Base-by-base conservation (phyloP, 2,113 vertebrate genomes). In the Callaeas wilsoni region DNA sequence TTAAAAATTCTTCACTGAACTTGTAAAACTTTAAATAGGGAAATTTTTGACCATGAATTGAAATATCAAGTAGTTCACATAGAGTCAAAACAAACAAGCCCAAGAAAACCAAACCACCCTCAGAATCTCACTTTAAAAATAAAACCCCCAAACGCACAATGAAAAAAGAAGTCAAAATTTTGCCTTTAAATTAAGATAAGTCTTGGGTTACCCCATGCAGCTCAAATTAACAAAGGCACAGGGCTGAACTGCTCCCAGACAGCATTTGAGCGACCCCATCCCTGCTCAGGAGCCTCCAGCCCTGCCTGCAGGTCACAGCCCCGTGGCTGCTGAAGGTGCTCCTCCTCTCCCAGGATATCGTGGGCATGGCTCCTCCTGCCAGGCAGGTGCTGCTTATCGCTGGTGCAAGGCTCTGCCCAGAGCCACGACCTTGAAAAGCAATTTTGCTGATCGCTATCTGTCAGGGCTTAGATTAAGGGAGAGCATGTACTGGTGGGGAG, bases 371-470 rank as follows among this genome's bases (percentile, higher is more conserved):
- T 53, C 26, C 1, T 1, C 42, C 67, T 20, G 63, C 8, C 1
- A 64, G 93, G 47, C 81, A 10, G 37, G 27, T 14, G 39, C 79
- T 57, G 57, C 95, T 96, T 71, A 77, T 96, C 97, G 94, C 77
- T 33, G 30, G 46, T 44, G 32, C 56, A 63, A 47, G 52, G 53
- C 49, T 84, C 63, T 74, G 75, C 56, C 56, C 81, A 19, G 33
- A 74, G 62, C 12, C 4, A 82, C 37, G 69, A 96, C 97, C 97
- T 97, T 97, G 96, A 94, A 83, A 97, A 96, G 94, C 94, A 96
- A 97, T 97, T 98, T 95, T 82, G 69, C 62, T 64, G 97, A 97
- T 98, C 93, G 63, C 94, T 98, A 89, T 97, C 96, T 96, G 65
- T 63, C 53, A 83, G 77, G 84, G 47, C 56, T 77, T 44, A 93